phyloP scores from a whole-genome alignment of 2,797 vertebrate genomes.

The Neosilurus mollespiculum region DNA sequence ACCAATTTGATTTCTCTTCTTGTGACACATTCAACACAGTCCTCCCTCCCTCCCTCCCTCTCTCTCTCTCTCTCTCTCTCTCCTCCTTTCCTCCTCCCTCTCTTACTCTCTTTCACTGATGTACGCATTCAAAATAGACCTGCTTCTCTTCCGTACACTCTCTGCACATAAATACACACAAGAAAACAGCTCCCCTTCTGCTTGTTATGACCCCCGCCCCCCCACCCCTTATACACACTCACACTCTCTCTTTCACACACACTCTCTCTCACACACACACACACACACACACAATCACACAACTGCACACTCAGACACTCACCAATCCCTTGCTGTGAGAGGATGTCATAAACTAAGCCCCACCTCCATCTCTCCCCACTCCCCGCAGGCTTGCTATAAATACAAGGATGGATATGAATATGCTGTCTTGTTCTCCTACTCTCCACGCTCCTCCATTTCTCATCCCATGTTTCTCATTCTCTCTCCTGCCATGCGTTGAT shows the following conservation, averaged over 20 bases:
- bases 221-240: constrained; percentile 44
- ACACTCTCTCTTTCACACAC: constrained; percentile 55
- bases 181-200: constrained; percentile 47
- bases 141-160: constrained; percentile 25
- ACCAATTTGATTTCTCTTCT: constrained; percentile 56
- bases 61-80: constrained; percentile 60
- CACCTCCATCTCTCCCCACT: constrained; percentile 68
- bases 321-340: constrained; percentile 59
- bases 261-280: constrained; percentile 37
- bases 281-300: constrained; percentile 53
- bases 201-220: constrained; percentile 27
- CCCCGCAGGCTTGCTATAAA: constrained; percentile 79
- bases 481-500: constrained; percentile 49
- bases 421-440: constrained; percentile 78
- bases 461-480: constrained; percentile 47
- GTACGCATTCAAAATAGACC: constrained; percentile 52
- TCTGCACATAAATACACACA: constrained; percentile 41
- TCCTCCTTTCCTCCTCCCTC: constrained; percentile 59
- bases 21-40: constrained; percentile 64
- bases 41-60: constrained; percentile 55
- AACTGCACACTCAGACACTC: constrained; percentile 53
- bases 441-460: constrained; percentile 51
- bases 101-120: constrained; percentile 21
- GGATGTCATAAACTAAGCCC: constrained; percentile 66
- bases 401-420: constrained; percentile 82